These are phyloP conservation scores for Paedocypris micromegethes DNA, from an alignment of 2,797 vertebrate species.

Conservation along the genomic window DNA sequence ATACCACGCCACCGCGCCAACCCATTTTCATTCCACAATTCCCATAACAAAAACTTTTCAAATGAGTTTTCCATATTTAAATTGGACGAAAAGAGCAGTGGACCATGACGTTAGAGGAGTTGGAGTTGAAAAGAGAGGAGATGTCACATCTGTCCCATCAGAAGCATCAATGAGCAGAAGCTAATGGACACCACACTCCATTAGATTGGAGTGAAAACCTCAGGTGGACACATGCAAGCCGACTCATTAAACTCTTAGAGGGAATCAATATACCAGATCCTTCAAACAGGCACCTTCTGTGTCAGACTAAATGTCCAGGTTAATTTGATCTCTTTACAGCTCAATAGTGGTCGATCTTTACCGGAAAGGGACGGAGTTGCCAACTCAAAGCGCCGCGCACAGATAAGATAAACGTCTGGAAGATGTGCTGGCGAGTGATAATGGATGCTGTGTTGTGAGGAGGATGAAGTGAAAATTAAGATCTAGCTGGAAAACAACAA, in stretches of 20 bases:
- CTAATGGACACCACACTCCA: slow-evolving; percentile 44
- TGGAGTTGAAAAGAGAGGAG: neutral
- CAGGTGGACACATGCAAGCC: slow-evolving; percentile 31
- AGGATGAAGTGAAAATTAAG: too few relatives aligned
- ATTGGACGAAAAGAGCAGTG: neutral
- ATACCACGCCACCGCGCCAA: neutral
- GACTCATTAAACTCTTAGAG: slow-evolving; percentile 46
- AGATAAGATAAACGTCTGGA: neutral
- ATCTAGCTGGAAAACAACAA: too few relatives aligned
- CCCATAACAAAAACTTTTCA: neutral
- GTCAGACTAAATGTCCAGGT: slow-evolving; percentile 39
- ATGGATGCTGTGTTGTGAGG: too few relatives aligned
- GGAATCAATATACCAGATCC: slow-evolving; percentile 35
- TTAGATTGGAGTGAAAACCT: slow-evolving; percentile 36
- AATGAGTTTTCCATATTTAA: too few relatives aligned
- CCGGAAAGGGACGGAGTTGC: neutral
- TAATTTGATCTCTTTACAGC: slow-evolving; percentile 59
- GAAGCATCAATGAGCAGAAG: slow-evolving; percentile 29
- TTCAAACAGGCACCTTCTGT: slow-evolving; percentile 27
- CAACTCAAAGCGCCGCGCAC: neutral
- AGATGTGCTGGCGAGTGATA: neutral
- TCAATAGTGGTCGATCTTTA: slow-evolving; percentile 48
- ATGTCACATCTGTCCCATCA: slow-evolving; percentile 30
- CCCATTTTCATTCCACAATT: neutral
- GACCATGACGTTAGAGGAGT: neutral